A percentile compares a stretch with the other conserved stretches of the same genome.
These are phyloP conservation scores for Ovis canadensis DNA, from an alignment of 2,113 vertebrate genomes.

Conservation along the genomic window DNA sequence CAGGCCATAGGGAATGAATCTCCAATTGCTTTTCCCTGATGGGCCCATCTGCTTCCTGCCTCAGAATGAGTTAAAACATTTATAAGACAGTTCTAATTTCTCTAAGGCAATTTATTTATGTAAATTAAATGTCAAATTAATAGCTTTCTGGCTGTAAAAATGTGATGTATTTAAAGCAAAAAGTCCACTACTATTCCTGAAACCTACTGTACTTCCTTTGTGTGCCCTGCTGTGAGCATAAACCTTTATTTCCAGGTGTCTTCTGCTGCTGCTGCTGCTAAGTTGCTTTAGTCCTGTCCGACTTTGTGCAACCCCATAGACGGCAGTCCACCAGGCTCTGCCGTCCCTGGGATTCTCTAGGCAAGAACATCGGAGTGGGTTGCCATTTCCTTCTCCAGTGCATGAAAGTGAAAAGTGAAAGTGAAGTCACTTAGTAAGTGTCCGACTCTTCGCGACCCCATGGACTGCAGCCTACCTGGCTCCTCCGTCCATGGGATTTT, in stretches of 20 bases:
- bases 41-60: neutral
- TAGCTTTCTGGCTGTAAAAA: neutral
- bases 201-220: neutral
- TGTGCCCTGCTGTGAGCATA: neutral
- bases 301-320: no score
- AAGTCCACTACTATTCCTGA: neutral
- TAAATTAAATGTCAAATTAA: neutral
- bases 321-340: no score
- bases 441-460: accelerated
- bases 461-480: no score
- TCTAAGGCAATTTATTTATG: neutral
- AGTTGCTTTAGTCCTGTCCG: no score
- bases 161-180: neutral
- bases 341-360: no score
- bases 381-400: no score
- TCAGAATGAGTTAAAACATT: neutral
- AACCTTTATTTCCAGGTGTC: neutral
- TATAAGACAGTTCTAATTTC: neutral
- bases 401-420: no score
- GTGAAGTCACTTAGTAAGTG: no score
- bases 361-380: no score
- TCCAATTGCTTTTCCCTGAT: neutral
- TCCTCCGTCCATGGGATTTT: no score
- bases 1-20: neutral
- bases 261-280: neutral